Percentiles rank a stretch among this genome's conserved stretches.
Conservation (phyloP, 2,113 vertebrate species). For the Conger conger region DNA sequence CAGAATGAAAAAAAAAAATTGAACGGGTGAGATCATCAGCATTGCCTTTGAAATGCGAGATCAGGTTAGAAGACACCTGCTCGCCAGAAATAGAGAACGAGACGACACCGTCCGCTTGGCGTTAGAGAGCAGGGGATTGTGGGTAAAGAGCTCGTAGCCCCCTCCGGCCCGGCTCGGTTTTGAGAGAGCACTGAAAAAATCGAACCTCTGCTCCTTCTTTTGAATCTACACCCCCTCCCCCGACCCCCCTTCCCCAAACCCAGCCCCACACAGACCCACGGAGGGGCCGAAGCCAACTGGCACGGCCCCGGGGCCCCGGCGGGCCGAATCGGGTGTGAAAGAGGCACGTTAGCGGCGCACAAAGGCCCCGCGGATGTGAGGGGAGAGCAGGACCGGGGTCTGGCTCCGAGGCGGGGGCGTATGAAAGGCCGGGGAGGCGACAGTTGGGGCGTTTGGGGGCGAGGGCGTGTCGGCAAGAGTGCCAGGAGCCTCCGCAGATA, state of each 20-base stretch:
- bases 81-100: neutral
- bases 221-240: neutral
- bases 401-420: neutral
- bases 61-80: neutral
- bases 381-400: neutral
- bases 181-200: neutral
- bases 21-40: neutral
- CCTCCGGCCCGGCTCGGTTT: neutral
- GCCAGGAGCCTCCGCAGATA: constrained; percentile 34
- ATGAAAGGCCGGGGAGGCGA: constrained; percentile 26
- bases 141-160: neutral
- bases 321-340: constrained; percentile 6
- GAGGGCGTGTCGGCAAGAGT: constrained; percentile 39
- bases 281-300: constrained; percentile 7
- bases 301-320: neutral
- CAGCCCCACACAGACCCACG: constrained; percentile 6
- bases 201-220: neutral
- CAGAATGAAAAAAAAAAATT: neutral
- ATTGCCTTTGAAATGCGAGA: neutral
- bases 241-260: too few species aligned
- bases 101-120: neutral
- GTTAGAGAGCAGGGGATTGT: neutral
- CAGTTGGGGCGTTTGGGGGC: constrained; percentile 28
- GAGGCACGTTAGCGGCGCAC: neutral
- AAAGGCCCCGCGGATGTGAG: constrained; percentile 5